Conservation (phyloP, 2,113 vertebrate genomes). For the Rhinoderma darwinii region DNA sequence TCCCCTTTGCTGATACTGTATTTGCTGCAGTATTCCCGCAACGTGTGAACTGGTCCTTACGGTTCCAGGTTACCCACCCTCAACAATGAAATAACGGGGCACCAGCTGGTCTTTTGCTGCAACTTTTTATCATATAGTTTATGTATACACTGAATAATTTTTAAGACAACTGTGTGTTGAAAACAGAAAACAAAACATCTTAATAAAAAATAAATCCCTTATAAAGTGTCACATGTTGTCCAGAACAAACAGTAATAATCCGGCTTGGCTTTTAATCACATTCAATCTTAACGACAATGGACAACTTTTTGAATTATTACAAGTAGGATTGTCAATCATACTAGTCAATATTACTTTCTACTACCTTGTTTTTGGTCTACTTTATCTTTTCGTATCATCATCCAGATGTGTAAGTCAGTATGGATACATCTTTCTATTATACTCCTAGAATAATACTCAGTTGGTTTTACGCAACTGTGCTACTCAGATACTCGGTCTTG, state of each 20-base stretch:
- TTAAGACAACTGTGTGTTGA: slow-evolving; percentile 37
- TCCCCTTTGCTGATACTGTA: no score
- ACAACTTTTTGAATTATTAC: neutral
- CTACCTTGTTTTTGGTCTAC: slow-evolving; percentile 18
- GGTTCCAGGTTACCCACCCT: neutral
- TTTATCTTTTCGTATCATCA: slow-evolving; percentile 4
- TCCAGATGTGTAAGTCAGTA: slow-evolving; percentile 8
- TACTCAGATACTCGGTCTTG: neutral
- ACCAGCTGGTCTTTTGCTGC: neutral
- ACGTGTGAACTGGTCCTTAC: neutral
- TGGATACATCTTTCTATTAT: neutral
- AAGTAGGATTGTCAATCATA: slow-evolving; percentile 26
- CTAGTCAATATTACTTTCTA: slow-evolving; percentile 22
- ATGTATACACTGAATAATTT: slow-evolving; percentile 14
- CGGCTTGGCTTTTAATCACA: slow-evolving; percentile 12
- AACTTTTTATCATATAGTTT: slow-evolving; percentile 25
- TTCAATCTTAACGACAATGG: slow-evolving; percentile 3
- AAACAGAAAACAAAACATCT: slow-evolving; percentile 8
- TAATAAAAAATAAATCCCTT: slow-evolving; percentile 17
- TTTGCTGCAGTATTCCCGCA: no score
- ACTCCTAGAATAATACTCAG: slow-evolving; percentile 9
- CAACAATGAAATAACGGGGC: neutral
- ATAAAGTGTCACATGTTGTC: slow-evolving; percentile 15
- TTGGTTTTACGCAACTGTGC: neutral
- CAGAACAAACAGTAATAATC: slow-evolving; percentile 10